Evolutionary conservation across 2,888 invertebrate genomes (phyloP), one percentile per base, ranked within the genome.

Genomic region (Esperia sulphurella): DNA sequence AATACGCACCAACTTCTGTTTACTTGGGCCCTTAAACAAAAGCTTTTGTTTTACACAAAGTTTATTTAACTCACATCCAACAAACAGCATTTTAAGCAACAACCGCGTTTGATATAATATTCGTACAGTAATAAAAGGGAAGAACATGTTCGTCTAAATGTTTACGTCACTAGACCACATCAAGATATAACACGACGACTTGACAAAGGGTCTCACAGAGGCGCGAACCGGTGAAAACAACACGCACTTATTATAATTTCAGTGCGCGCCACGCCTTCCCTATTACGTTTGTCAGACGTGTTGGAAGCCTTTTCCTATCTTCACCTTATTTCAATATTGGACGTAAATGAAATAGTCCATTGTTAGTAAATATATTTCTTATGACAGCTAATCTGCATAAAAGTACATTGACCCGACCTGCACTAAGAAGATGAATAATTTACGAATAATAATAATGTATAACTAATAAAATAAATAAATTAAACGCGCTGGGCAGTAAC

Each of bases 191-290:
- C 43, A 28, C 37, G 43, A 28, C 43, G 28, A n/a, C n/a, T 8
- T 43, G 43, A 44, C 43, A 44, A 44, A 44, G 43, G 43, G 12
- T 14, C 43, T 14, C 37, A 21, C n/a, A 12, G 14, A n/a, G 5
- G 12, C 21, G 12, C 14, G 37, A 9, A 7, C 12, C 21, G 43
- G 43, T 37, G 37, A 30, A 44, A 44, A 44, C 37, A 44, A 42
- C 12, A 14, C 13, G 13, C 21, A 8, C 47, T 42, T 42, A 38
- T 47, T 37, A 47, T 42, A 42, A 47, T 42, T 42, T 42, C 42
- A 33, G 33, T 14, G 35, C 14, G 9, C 41, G 35, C 29, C 33
- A n/a, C 41, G 41, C 21, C 41, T 8, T 10, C 14, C 38, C 38
- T 12, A 12, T 35, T 12, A 37, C 47, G 38, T 47, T 46, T 42